Evolutionary conservation across 2,888 invertebrate genomes (phyloP).

Genomic region (Mythimna ferrago): DNA sequence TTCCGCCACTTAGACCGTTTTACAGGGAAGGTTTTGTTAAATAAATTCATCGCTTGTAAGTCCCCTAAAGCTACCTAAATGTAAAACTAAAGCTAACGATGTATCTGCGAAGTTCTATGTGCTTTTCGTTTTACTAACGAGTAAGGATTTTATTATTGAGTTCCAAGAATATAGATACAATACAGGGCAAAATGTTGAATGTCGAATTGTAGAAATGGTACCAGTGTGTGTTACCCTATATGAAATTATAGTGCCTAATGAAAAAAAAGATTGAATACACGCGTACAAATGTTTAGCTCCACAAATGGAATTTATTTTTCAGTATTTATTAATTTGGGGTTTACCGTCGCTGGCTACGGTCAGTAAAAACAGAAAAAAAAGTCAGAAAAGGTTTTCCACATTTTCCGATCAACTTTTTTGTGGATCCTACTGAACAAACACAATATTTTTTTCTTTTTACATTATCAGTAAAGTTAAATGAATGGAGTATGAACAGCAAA

Average conservation of each 20-base stretch:
- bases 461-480: slow-evolving; percentile 26
- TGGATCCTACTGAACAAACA: not conserved
- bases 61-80: slow-evolving; percentile 19
- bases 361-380: slow-evolving; percentile 19
- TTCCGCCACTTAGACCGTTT: slow-evolving; percentile 41
- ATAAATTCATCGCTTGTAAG: slow-evolving; percentile 48
- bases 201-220: not conserved
- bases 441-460: slow-evolving; percentile 12
- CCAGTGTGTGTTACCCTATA: not conserved
- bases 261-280: slow-evolving; percentile 2
- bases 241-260: not conserved
- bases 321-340: slow-evolving; percentile 16
- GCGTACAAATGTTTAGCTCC: not conserved
- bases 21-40: slow-evolving; percentile 37
- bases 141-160: not conserved
- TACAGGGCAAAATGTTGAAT: not conserved
- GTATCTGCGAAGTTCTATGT: slow-evolving; percentile 10
- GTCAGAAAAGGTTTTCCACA: slow-evolving; percentile 14
- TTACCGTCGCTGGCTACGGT: not conserved
- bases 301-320: not conserved
- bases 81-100: slow-evolving; percentile 24
- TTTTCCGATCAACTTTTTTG: slow-evolving; percentile 31
- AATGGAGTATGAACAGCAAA: slow-evolving; percentile 5
- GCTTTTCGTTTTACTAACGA: slow-evolving; percentile 21
- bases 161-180: not conserved